Percentiles rank a stretch among this genome's conserved stretches.
Conservation (phyloP, 1,140 invertebrate species). For the Agrypnia vestita region DNA sequence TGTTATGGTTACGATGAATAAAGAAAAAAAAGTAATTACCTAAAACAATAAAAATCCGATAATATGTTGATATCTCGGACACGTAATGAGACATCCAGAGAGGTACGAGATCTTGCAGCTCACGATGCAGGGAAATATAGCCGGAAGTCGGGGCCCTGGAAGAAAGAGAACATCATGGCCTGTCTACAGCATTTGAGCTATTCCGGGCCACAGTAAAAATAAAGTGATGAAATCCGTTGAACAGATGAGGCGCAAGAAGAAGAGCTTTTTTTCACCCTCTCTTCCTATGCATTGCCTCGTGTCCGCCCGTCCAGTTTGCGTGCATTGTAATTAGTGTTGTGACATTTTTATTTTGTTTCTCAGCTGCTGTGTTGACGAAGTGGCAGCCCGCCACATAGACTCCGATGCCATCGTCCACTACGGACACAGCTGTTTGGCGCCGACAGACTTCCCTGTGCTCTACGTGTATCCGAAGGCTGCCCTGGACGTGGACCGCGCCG, state of each 20-base stretch:
- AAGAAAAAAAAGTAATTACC: too few relatives aligned
- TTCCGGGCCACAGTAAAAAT: neutral
- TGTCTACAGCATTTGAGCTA: too few relatives aligned
- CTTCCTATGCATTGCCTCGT: neutral
- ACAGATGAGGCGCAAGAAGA: neutral
- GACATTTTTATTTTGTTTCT: constrained; percentile 61
- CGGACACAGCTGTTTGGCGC: constrained; percentile 90
- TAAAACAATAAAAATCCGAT: too few relatives aligned
- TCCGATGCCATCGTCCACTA: constrained; percentile 93
- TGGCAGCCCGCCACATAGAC: constrained; percentile 89
- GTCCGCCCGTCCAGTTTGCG: neutral
- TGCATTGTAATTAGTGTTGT: constrained; percentile 25
- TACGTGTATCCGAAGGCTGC: constrained; percentile 79
- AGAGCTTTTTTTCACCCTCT: neutral
- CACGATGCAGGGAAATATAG: too few relatives aligned
- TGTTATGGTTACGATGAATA: too few relatives aligned
- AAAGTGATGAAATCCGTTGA: too few relatives aligned
- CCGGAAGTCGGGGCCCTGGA: too few relatives aligned
- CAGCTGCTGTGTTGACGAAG: constrained; percentile 95
- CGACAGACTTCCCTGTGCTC: constrained; percentile 81
- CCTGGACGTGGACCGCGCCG: constrained; percentile 71
- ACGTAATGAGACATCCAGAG: neutral
- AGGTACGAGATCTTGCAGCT: too few relatives aligned
- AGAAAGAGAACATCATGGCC: neutral
- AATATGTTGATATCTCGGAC: neutral